phyloP scores from a whole-genome alignment of 2,113 vertebrate genomes.

The Natator depressus region DNA sequence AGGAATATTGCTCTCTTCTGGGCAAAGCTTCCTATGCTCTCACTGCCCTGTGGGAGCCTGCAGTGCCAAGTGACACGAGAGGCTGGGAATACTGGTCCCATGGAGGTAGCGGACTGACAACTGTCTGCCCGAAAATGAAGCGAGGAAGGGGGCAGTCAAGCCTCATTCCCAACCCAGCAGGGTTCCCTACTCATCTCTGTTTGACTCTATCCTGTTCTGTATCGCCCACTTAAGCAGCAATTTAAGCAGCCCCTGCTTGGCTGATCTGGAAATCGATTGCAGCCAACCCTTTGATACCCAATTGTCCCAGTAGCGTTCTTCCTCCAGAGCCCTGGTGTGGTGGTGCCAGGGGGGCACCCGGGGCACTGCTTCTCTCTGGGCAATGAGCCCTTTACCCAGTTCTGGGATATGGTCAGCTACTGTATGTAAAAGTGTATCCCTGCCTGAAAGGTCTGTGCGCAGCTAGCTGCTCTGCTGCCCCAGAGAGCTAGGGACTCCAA shows the following conservation, averaged over 20 bases:
- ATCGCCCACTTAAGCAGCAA: neutral
- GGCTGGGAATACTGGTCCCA: neutral
- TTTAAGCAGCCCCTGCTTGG: neutral
- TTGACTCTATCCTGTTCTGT: neutral
- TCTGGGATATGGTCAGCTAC: neutral
- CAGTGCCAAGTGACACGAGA: neutral
- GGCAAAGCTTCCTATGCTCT: neutral
- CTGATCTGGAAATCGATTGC: neutral
- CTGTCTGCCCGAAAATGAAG: neutral
- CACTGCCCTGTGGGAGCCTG: neutral
- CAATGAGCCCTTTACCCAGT: neutral
- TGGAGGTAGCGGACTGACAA: neutral
- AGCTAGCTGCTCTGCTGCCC: neutral
- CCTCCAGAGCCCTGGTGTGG: neutral
- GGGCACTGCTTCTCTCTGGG: neutral
- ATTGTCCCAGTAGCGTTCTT: neutral
- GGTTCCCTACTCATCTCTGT: neutral
- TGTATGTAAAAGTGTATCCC: neutral
- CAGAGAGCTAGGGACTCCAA: neutral
- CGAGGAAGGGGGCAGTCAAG: neutral
- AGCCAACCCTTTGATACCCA: neutral
- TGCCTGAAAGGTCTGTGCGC: neutral
- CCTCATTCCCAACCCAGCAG: neutral
- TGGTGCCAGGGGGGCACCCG: neutral
- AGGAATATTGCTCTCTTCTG: neutral